Evolutionary conservation across 2,797 vertebrate species (phyloP).

Genomic region (Tauraco hartlaubi): DNA sequence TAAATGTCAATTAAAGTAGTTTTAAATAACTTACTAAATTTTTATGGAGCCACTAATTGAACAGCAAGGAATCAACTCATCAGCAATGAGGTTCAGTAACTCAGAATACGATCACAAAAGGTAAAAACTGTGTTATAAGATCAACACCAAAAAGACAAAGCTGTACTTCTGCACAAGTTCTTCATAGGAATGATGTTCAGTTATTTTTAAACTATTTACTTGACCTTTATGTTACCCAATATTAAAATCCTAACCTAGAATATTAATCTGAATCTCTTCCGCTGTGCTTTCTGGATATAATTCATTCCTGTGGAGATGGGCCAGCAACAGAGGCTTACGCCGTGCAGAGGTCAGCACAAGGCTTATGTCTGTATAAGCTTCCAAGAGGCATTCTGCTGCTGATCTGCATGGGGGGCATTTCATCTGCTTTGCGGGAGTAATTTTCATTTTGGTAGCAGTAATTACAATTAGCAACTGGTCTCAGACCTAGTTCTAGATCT

Average conservation of each 20-base stretch:
- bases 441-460: not conserved
- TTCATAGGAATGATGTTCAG: not conserved
- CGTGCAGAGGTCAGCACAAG: not conserved
- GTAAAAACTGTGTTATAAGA: not conserved
- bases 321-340: not conserved
- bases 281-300: not conserved
- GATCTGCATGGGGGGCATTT: not conserved
- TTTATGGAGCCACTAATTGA: not conserved
- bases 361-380: not conserved
- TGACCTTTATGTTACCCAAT: not conserved
- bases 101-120: not conserved
- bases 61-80: not conserved
- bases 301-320: not conserved
- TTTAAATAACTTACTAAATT: not conserved
- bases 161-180: not conserved
- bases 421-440: not conserved
- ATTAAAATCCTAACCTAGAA: not conserved
- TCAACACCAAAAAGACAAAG: not conserved
- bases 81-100: not conserved
- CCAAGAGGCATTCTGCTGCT: not conserved
- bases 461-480: conserved; percentile 5
- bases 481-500: not conserved
- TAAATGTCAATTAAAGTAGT: not conserved
- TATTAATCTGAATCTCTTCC: not conserved
- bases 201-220: conserved; percentile 21